Evolutionary conservation across 2,888 invertebrate species (phyloP).

Genomic region (Cyrtodaria siliqua): DNA sequence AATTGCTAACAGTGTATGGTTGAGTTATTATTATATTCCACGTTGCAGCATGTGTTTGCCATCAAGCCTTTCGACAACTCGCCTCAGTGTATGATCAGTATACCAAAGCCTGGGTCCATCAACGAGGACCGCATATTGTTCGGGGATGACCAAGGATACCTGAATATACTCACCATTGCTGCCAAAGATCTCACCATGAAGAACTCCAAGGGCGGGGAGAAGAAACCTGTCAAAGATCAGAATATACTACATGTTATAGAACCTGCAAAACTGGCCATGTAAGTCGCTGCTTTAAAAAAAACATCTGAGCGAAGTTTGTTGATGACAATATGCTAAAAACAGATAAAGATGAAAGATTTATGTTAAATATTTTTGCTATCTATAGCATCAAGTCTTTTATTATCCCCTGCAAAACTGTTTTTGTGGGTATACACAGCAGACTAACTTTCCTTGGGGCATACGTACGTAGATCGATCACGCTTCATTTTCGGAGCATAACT

Average conservation of each 20-base stretch:
- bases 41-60: slow-evolving; percentile 79
- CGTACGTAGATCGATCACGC: too few species aligned
- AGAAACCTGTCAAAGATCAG: slow-evolving; percentile 68
- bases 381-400: too few species aligned
- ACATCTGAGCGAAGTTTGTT: too few species aligned
- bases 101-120: slow-evolving; percentile 70
- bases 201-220: slow-evolving; percentile 78
- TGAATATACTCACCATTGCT: slow-evolving; percentile 80
- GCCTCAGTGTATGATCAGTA: slow-evolving; percentile 81
- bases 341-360: too few species aligned
- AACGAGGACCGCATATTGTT: slow-evolving; percentile 82
- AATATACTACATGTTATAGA: slow-evolving; percentile 75
- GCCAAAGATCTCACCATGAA: slow-evolving; percentile 83
- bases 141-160: slow-evolving; percentile 85
- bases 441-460: too few species aligned
- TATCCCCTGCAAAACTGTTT: too few species aligned
- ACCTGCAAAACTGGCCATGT: slow-evolving; percentile 80
- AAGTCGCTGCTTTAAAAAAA: slow-evolving; percentile 50
- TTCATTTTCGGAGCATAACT: too few species aligned
- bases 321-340: too few species aligned
- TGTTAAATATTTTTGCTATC: too few species aligned
- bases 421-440: too few species aligned
- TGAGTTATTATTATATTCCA: too few species aligned
- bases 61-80: slow-evolving; percentile 84
- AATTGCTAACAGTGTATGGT: too few species aligned